These are phyloP conservation scores for Hetaerina titia DNA, from an alignment of 2,888 invertebrate species.

Conservation along the genomic window DNA sequence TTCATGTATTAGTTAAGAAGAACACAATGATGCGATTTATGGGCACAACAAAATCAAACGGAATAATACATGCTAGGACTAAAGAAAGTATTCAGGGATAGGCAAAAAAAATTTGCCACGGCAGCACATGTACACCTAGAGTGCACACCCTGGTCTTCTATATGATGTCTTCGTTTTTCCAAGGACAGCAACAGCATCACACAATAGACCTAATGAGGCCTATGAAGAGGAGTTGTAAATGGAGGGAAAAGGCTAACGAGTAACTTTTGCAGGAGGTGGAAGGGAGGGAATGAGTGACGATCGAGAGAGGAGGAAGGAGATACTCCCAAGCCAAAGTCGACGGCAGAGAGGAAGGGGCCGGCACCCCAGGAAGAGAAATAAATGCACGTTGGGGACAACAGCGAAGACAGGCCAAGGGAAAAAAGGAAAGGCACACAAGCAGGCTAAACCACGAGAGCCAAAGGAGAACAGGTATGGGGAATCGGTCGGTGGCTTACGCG, in stretches of 20 bases:
- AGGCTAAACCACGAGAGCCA: not conserved
- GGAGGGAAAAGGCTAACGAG: not conserved
- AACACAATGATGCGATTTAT: no score
- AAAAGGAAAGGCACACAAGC: not conserved
- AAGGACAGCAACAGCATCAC: no score
- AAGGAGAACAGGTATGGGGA: not conserved
- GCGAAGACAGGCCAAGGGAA: not conserved
- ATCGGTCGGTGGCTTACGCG: not conserved
- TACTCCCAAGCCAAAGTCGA: not conserved
- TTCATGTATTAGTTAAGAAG: no score
- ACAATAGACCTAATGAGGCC: not conserved
- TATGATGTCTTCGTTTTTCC: no score
- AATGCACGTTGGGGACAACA: conserved; percentile 9
- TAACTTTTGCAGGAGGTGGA: not conserved
- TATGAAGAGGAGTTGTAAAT: not conserved
- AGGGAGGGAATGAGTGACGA: not conserved
- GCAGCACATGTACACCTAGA: no score
- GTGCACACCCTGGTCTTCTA: no score
- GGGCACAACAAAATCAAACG: no score
- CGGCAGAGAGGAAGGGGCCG: not conserved
- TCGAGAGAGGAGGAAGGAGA: not conserved
- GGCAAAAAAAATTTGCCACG: no score
- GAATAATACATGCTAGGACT: no score
- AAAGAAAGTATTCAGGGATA: no score
- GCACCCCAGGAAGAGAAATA: not conserved